These are phyloP conservation scores for Myathropa florea DNA, from an alignment of 2,888 invertebrate genomes.

Conservation along the genomic window DNA sequence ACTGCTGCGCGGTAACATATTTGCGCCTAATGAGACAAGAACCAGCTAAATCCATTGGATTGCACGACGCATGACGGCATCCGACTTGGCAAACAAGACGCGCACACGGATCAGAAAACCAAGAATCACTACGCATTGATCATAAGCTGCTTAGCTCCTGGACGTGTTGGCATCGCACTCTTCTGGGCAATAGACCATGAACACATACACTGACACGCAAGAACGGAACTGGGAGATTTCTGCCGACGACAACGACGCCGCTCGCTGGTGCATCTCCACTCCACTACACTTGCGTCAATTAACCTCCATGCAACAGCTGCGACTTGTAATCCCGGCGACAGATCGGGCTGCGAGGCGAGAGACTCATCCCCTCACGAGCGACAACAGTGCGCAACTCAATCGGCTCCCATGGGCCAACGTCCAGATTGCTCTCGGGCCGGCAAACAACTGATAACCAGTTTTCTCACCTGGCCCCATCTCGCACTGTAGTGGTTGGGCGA, in stretches of 20 bases:
- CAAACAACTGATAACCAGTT: conserved; percentile 53
- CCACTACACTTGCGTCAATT: conserved; percentile 56
- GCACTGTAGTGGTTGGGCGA: conserved; percentile 19
- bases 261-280: background rate
- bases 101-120: conserved; percentile 53
- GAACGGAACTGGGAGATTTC: conserved; percentile 26
- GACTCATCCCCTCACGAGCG: conserved; percentile 5
- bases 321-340: conserved; percentile 22
- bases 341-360: background rate
- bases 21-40: conserved; percentile 66
- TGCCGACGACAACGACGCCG: background rate
- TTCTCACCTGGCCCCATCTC: conserved; percentile 30
- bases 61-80: conserved; percentile 50
- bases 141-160: conserved; percentile 18
- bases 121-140: conserved; percentile 44
- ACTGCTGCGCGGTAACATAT: conserved; percentile 38
- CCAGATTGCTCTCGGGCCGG: conserved; percentile 10
- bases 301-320: conserved; percentile 43
- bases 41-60: conserved; percentile 25
- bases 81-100: conserved; percentile 59
- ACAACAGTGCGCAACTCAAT: conserved; percentile 43
- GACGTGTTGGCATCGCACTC: conserved; percentile 44
- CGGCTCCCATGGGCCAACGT: conserved; percentile 33
- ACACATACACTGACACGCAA: conserved; percentile 25
- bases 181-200: conserved; percentile 38